These are phyloP conservation scores for Ammospiza caudacuta DNA, from an alignment of 2,113 vertebrate species.

Conservation along the genomic window DNA sequence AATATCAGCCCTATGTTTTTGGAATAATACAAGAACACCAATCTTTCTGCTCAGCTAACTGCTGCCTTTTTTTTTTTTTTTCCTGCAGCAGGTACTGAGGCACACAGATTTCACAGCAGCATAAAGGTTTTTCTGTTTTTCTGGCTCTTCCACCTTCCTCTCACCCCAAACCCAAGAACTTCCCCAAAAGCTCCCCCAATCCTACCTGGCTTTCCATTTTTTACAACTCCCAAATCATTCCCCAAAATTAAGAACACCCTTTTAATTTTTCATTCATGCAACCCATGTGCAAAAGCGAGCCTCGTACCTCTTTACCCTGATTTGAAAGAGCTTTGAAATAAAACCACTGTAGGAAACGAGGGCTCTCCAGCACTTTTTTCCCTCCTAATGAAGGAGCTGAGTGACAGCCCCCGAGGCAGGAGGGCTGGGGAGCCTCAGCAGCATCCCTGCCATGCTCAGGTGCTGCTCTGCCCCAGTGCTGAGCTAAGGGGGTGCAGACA, in stretches of 20 bases:
- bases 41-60: constrained; percentile 24
- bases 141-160: neutral
- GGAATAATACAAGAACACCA: constrained; percentile 33
- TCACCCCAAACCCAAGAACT: neutral
- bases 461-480: neutral
- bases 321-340: constrained; percentile 32
- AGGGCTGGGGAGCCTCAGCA: neutral
- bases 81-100: neutral
- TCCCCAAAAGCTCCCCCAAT: neutral
- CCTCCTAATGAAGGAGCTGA: constrained; percentile 45
- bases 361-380: neutral
- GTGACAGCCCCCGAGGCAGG: constrained; percentile 39
- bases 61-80: neutral
- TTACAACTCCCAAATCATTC: neutral
- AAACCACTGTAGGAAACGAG: neutral
- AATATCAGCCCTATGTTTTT: constrained; percentile 42
- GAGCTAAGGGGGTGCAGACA: neutral
- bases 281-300: neutral
- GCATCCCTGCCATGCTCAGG: neutral
- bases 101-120: neutral
- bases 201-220: neutral
- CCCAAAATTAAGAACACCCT: neutral
- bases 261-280: neutral
- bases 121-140: neutral
- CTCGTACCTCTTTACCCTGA: neutral